Evolutionary conservation across 2,113 vertebrate genomes (phyloP), one percentile per base, ranked within the genome.

Genomic region (Charadrius vociferus): DNA sequence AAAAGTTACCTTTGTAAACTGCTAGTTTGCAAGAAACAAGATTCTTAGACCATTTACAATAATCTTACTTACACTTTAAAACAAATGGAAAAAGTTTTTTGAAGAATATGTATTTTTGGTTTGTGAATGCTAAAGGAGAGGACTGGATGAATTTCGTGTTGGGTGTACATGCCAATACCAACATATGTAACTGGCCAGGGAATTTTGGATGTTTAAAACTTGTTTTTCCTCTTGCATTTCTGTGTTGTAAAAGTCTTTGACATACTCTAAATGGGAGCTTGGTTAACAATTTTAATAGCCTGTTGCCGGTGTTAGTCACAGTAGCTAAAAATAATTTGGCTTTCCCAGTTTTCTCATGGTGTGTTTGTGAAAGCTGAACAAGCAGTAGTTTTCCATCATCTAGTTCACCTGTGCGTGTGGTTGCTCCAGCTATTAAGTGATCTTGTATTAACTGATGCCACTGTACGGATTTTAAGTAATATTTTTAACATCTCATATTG

Each of bases 91-190:
- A 34, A 71, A 0, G 0, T 55, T 41, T 74, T 6, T n/a, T 43
- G 10, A 79, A 75, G 32, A 83, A 8, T 41, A 6, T 0, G 0
- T 22, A 17, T 32, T 30, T 73, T 74, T 74, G 8, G 5, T 56
- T 81, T 65, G 29, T 37, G 61, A 75, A 32, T 67, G 17, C 30
- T 53, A 12, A 67, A 77, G 34, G 27, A 72, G 67, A 72, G 77
- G 10, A 15, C 41, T 45, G 34, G 74, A 13, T 75, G 39, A 14
- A 12, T 30, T 58, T 89, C 2, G 0, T 58, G 18, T 14, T 6
- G 47, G 23, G 14, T 7, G 2, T 37, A 27, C 36, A 3, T 45
- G 27, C 39, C 55, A 61, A 21, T 26, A 82, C 37, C n/a, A 86
- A 23, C 43, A 26, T 22, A 9, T 29, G 4, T 72, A 77, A 52